Conservation (phyloP, 2,888 invertebrate species). For the Ornithoptera priamus region DNA sequence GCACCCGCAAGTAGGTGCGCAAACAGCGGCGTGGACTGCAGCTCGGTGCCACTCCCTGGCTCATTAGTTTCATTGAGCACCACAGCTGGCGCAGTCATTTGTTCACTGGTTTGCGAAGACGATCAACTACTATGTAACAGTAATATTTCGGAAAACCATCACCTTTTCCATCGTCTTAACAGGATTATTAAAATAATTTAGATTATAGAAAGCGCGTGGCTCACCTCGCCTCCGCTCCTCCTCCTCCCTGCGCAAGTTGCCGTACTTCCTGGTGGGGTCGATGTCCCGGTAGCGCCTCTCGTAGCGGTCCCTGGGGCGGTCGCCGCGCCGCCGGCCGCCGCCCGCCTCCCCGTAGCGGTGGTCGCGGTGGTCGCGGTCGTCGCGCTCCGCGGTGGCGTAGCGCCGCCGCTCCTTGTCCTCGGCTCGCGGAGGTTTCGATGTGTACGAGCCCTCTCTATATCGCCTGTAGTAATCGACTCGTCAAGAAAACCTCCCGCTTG, state of each 20-base stretch:
- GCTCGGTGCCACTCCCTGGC: background rate
- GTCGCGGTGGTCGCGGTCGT: conserved; percentile 56
- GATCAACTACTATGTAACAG: too few relatives aligned
- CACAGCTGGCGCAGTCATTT: too few relatives aligned
- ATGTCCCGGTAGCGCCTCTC: conserved; percentile 61
- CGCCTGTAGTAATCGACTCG: conserved; percentile 50
- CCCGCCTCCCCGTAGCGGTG: conserved; percentile 50
- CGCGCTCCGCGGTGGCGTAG: conserved; percentile 56
- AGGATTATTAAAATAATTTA: background rate
- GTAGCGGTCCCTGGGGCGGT: conserved; percentile 49
- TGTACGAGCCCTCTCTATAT: conserved; percentile 75
- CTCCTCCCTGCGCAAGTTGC: conserved; percentile 56
- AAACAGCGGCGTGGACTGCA: background rate
- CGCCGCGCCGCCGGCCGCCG: conserved; percentile 48
- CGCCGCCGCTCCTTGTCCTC: conserved; percentile 61
- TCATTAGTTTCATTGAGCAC: background rate
- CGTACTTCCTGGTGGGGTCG: conserved; percentile 59
- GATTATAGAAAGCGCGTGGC: conserved; percentile 6
- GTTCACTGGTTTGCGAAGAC: too few relatives aligned
- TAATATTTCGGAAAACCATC: background rate
- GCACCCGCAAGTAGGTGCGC: background rate
- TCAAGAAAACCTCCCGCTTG: background rate
- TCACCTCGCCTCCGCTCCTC: conserved; percentile 57
- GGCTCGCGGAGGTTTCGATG: conserved; percentile 67
- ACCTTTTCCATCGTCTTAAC: background rate